phyloP scores from a whole-genome alignment of 1,140 invertebrate species.

The Drosophila cardini region DNA sequence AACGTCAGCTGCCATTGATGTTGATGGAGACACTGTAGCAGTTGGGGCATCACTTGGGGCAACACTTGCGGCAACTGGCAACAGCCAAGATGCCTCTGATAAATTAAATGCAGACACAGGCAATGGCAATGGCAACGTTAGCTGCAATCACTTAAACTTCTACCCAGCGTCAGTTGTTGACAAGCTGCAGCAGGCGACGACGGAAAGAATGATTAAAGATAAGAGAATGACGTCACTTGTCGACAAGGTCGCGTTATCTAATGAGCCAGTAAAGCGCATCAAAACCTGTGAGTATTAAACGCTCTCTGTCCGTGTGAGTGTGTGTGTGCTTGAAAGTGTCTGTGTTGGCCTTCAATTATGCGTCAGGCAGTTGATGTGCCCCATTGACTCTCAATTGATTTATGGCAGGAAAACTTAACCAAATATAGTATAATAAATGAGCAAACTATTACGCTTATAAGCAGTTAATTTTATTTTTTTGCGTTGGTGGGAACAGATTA shows the following conservation, averaged over 20 bases:
- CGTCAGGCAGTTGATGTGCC: constrained; percentile 13
- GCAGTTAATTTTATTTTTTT: background rate
- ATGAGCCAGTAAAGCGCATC: constrained; percentile 51
- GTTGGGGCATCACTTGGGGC: background rate
- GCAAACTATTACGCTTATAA: too few species aligned
- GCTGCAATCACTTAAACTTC: constrained; percentile 75
- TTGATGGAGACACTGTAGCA: constrained; percentile 56
- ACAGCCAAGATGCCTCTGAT: constrained; percentile 53
- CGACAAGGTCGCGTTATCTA: constrained; percentile 56
- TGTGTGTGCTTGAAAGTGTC: background rate
- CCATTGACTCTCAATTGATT: constrained; percentile 26
- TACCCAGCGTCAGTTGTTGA: constrained; percentile 69
- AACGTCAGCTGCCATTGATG: constrained; percentile 77
- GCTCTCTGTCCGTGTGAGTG: background rate
- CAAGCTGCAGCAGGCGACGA: constrained; percentile 54
- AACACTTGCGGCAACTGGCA: background rate
- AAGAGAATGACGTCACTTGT: constrained; percentile 55
- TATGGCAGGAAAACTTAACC: background rate
- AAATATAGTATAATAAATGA: background rate
- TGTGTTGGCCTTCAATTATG: constrained; percentile 20
- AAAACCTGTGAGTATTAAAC: constrained; percentile 63
- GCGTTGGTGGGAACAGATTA: background rate
- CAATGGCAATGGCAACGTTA: constrained; percentile 55
- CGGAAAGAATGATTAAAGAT: constrained; percentile 66
- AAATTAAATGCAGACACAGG: constrained; percentile 80